Percentiles rank a stretch among this genome's conserved stretches.
Evolutionary conservation across 2,113 vertebrate genomes (phyloP).

Genomic region (Trematocara nigrifrons): DNA sequence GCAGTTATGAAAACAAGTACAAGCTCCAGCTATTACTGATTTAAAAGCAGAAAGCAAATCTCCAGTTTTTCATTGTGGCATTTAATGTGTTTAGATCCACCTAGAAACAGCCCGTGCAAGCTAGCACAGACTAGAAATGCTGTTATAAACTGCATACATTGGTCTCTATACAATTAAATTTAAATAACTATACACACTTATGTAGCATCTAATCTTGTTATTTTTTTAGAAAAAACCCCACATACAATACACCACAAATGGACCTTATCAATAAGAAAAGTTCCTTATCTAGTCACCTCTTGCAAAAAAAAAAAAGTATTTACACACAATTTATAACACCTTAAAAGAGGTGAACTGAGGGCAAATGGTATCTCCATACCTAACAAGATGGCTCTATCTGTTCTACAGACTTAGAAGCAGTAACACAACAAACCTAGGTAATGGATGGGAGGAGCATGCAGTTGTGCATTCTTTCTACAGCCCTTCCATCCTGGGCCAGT

Average conservation of each 20-base stretch:
- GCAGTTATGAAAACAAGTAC: not conserved
- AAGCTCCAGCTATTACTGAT: not conserved
- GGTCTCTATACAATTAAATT: not conserved
- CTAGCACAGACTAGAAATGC: not conserved
- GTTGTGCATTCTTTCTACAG: constrained; percentile 60
- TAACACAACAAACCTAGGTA: constrained; percentile 29
- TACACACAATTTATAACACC: not conserved
- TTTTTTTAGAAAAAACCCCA: not conserved
- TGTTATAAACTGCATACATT: not conserved
- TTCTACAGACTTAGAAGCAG: not conserved
- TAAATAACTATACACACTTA: not conserved
- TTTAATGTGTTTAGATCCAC: not conserved
- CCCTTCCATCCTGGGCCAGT: constrained; percentile 60
- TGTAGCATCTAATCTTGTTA: not conserved
- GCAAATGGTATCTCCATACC: constrained; percentile 41
- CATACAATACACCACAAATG: not conserved
- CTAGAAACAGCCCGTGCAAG: not conserved
- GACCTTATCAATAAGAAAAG: not conserved
- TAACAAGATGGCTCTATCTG: constrained; percentile 6
- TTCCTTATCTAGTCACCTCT: not conserved
- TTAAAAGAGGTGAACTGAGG: constrained; percentile 35
- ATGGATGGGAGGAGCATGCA: constrained; percentile 71
- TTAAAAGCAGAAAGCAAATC: not conserved
- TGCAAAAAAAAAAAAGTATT: not conserved
- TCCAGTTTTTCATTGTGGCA: not conserved